Evolutionary conservation across 2,888 invertebrate species (phyloP).

Genomic region (Tipula unca): DNA sequence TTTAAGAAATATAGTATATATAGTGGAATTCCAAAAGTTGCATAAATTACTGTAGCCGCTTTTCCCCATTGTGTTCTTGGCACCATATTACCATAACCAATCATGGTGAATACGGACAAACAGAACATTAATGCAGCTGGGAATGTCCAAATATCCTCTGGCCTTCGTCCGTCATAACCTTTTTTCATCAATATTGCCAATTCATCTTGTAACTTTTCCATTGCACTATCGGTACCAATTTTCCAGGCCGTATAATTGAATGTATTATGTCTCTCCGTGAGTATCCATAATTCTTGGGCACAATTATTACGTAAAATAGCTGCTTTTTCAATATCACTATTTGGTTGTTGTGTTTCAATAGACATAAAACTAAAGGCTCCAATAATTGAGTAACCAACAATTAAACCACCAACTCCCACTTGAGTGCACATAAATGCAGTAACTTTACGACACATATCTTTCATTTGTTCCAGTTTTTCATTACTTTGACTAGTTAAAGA

Average conservation of each 20-base stretch:
- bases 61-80: constrained; percentile 78
- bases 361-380: constrained; percentile 75
- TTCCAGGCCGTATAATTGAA: constrained; percentile 60
- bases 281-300: constrained; percentile 58
- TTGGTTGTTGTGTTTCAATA: constrained; percentile 58
- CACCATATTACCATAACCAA: constrained; percentile 81
- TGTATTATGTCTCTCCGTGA: constrained; percentile 56
- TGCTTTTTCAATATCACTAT: constrained; percentile 46
- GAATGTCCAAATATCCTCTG: constrained; percentile 72
- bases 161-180: constrained; percentile 63
- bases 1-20: constrained; percentile 82
- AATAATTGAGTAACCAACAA: constrained; percentile 78
- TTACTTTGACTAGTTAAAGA: constrained; percentile 58
- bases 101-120: constrained; percentile 83
- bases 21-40: constrained; percentile 78
- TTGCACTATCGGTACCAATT: constrained; percentile 49
- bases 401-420: constrained; percentile 80
- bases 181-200: constrained; percentile 54
- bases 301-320: constrained; percentile 47
- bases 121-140: constrained; percentile 85
- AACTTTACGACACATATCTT: constrained; percentile 76
- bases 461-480: constrained; percentile 66
- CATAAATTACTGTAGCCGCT: constrained; percentile 74
- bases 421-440: constrained; percentile 90
- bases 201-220: constrained; percentile 58